A percentile compares a stretch with the other conserved stretches of the same genome.
Conservation (phyloP, 2,797 vertebrate genomes). For the Mus caroli region DNA sequence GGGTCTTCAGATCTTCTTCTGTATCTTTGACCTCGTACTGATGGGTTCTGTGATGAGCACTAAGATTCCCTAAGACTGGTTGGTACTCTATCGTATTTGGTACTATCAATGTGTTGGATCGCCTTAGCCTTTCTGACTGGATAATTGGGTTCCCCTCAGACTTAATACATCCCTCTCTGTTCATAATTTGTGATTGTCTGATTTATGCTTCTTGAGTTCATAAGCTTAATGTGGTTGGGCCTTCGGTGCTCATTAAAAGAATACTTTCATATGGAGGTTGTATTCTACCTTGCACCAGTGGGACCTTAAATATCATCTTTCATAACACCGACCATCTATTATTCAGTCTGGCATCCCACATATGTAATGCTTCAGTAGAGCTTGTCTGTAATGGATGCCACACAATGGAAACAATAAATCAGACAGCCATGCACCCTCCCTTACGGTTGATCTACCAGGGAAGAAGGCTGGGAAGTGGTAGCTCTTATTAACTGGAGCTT, state of each 20-base stretch:
- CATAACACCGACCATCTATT: constrained; percentile 52
- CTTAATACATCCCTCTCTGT: constrained; percentile 49
- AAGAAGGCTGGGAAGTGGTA: constrained; percentile 60
- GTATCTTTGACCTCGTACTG: neutral
- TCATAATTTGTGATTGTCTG: constrained; percentile 72
- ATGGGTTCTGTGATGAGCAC: constrained; percentile 41
- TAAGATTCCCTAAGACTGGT: constrained; percentile 9
- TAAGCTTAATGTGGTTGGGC: constrained; percentile 67
- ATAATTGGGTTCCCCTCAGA: constrained; percentile 60
- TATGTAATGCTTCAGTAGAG: constrained; percentile 72
- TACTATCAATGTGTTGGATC: constrained; percentile 34
- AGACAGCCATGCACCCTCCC: constrained; percentile 42
- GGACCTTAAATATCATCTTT: constrained; percentile 63
- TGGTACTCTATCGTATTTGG: neutral
- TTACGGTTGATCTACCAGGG: constrained; percentile 46
- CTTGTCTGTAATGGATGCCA: constrained; percentile 75
- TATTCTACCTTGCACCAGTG: constrained; percentile 43
- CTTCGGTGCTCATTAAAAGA: constrained; percentile 72
- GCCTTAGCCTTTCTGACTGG: constrained; percentile 65
- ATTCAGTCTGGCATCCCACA: constrained; percentile 73
- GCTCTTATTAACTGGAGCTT: constrained; percentile 74
- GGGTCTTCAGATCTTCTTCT: neutral
- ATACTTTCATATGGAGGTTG: constrained; percentile 67
- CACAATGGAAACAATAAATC: constrained; percentile 73
- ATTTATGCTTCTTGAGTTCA: constrained; percentile 74